Evolutionary conservation across 2,888 invertebrate genomes (phyloP), one percentile per base, ranked within the genome.

Genomic region (Hydrotaea cyrtoneurina): DNA sequence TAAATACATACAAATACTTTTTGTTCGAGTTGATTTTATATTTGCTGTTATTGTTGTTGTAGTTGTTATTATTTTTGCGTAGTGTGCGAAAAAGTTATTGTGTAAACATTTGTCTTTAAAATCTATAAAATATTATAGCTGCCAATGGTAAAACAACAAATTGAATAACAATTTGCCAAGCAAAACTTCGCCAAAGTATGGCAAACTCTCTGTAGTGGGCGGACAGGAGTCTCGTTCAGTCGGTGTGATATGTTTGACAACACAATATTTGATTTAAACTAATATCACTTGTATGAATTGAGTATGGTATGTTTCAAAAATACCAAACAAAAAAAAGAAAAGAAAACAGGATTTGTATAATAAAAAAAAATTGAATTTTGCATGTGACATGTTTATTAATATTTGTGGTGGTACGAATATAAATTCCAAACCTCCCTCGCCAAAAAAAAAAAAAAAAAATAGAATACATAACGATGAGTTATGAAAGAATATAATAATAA

Each of bases 51-150:
- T 17, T 36, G 36, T 64, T 39, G 2, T 31, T 7, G 2, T 31
- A 7, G 3, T 64, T 66, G 53, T 8, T 53, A 1, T 39, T 8
- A 19, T 8, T 53, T 21, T 0, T 21, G 50, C 55, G 21, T 11
- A 21, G 21, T 21, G 10, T 53, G 53, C 50, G 39, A 57, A 73
- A 59, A 73, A 73, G 39, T 73, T 73, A 57, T 73, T 73, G 57
- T 57, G 57, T 43, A 73, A 73, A 73, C 73, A 73, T 73, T 73
- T 73, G 57, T 73, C 36, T 57, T 36, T 57, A 21, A 57, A 72
- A 73, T 73, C 57, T 59, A 73, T 73, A 57, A 73, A 57, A 73
- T 57, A 73, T 57, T 43, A 43, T 43, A 39, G 73, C 36, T 39
- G 57, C 17, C 39, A 73, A 73, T 39, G 43, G 2, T 31, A 31